These are phyloP conservation scores for Myripristis murdjan DNA, from an alignment of 2,797 vertebrate species.

Conservation along the genomic window DNA sequence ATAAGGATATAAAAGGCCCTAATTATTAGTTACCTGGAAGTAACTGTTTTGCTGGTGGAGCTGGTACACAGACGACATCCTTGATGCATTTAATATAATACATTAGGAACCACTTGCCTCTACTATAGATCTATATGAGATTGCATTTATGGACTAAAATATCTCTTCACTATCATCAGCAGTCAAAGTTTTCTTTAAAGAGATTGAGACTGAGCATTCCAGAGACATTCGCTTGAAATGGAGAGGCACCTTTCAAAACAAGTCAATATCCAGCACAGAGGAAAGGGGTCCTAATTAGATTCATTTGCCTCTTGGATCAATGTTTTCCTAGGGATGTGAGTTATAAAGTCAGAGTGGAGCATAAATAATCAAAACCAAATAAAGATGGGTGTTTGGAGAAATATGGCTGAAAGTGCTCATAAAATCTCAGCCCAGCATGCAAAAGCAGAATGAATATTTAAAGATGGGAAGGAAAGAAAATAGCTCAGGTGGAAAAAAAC, in stretches of 20 bases:
- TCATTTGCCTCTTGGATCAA: constrained; percentile 88
- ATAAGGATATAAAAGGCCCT: constrained; percentile 15
- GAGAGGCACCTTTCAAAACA: constrained; percentile 88
- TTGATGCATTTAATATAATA: constrained; percentile 74
- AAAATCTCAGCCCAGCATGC: constrained; percentile 80
- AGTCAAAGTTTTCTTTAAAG: constrained; percentile 83
- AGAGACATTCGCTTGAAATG: constrained; percentile 84
- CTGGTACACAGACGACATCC: constrained; percentile 75
- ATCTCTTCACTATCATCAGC: constrained; percentile 75
- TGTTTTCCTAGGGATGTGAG: constrained; percentile 87
- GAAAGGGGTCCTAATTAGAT: constrained; percentile 89
- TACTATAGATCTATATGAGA: constrained; percentile 69
- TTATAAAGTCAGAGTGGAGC: constrained; percentile 86
- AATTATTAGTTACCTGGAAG: constrained; percentile 54
- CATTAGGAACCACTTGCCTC: constrained; percentile 74
- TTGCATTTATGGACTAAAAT: constrained; percentile 80
- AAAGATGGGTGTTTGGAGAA: constrained; percentile 88
- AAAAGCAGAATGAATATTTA: constrained; percentile 90
- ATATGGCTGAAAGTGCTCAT: constrained; percentile 86
- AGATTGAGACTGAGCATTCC: constrained; percentile 79
- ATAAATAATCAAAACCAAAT: constrained; percentile 90
- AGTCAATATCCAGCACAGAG: constrained; percentile 87
- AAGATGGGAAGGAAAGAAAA: constrained; percentile 86
- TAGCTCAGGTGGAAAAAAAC: constrained; percentile 71
- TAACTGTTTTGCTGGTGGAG: constrained; percentile 49